Conservation (phyloP, 1,140 invertebrate species). For the Drosophila kepulauana region DNA sequence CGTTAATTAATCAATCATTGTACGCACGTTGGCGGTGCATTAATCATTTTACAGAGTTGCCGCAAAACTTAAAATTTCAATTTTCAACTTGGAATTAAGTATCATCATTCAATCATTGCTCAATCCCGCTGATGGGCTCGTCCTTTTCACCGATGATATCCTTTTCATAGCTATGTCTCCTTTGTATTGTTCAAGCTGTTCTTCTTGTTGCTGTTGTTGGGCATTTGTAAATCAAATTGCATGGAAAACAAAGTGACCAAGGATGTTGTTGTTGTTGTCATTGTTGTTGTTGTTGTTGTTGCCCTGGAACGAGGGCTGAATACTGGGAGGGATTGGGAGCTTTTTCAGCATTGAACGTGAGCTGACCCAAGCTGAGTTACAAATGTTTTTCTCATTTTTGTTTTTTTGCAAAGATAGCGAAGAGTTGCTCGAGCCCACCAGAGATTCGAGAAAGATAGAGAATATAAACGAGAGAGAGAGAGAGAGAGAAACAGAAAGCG, state of each 20-base stretch:
- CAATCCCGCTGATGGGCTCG: conserved; percentile 16
- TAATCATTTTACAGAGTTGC: conserved; percentile 70
- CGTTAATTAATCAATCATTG: conserved; percentile 83
- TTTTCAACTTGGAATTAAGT: conserved; percentile 33
- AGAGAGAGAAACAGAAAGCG: conserved; percentile 10
- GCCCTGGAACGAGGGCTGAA: background rate
- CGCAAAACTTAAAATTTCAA: conserved; percentile 52
- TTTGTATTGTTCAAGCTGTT: conserved; percentile 20
- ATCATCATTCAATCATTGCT: conserved; percentile 44
- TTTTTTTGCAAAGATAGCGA: conserved; percentile 33
- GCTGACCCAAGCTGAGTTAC: conserved; percentile 41
- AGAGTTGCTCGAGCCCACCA: conserved; percentile 31
- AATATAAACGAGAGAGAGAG: background rate
- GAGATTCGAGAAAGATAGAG: conserved; percentile 43
- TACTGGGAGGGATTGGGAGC: background rate
- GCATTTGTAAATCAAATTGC: conserved; percentile 67
- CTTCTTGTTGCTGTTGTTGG: conserved; percentile 19
- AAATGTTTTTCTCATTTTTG: conserved; percentile 10
- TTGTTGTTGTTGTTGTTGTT: background rate
- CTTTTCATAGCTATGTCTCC: conserved; percentile 32
- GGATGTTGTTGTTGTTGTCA: background rate
- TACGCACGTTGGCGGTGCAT: conserved; percentile 63
- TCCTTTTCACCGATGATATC: conserved; percentile 28
- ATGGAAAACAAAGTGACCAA: conserved; percentile 48
- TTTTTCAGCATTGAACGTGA: conserved; percentile 27